Evolutionary conservation across 2,888 invertebrate species (phyloP).

Genomic region (Petrolisthes cinctipes): DNA sequence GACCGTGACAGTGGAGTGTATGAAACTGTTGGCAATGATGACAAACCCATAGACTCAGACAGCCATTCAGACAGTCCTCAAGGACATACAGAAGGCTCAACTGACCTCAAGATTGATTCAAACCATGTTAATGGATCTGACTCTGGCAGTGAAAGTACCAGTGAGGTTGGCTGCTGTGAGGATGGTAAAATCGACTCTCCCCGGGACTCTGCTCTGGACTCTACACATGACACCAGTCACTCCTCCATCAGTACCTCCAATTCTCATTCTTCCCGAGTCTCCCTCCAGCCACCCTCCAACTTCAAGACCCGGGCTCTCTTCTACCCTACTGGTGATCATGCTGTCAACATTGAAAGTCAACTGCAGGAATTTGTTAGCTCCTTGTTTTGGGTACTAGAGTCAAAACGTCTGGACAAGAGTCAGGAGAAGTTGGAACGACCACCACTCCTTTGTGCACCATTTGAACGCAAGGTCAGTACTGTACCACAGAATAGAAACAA

Average conservation of each 20-base stretch:
- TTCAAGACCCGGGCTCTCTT: slow-evolving; percentile 88
- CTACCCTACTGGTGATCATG: slow-evolving; percentile 80
- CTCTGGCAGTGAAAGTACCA: slow-evolving; percentile 60
- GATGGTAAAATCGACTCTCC: slow-evolving; percentile 56
- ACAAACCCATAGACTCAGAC: slow-evolving; percentile 47
- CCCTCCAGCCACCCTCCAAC: slow-evolving; percentile 76
- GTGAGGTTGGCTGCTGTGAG: slow-evolving; percentile 53
- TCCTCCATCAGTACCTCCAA: slow-evolving; percentile 53
- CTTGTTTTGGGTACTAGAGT: slow-evolving; percentile 95
- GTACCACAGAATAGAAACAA: not conserved
- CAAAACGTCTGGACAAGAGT: slow-evolving; percentile 84
- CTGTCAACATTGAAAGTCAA: slow-evolving; percentile 69
- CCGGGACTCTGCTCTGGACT: slow-evolving; percentile 41
- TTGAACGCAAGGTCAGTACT: slow-evolving; percentile 82
- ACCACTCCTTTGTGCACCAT: slow-evolving; percentile 78
- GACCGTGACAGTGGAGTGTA: slow-evolving; percentile 67
- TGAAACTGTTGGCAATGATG: slow-evolving; percentile 62
- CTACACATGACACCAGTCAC: slow-evolving; percentile 43
- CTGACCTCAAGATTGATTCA: slow-evolving; percentile 51
- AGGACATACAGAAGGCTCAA: slow-evolving; percentile 37
- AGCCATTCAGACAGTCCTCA: slow-evolving; percentile 53
- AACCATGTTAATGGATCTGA: slow-evolving; percentile 55
- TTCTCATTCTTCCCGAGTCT: slow-evolving; percentile 45
- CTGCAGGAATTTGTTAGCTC: slow-evolving; percentile 89
- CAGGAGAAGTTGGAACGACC: slow-evolving; percentile 77